A percentile compares a stretch with the other conserved stretches of the same genome.
Conservation (phyloP, 2,797 vertebrate species). For the Gymnothorax reevesii region DNA sequence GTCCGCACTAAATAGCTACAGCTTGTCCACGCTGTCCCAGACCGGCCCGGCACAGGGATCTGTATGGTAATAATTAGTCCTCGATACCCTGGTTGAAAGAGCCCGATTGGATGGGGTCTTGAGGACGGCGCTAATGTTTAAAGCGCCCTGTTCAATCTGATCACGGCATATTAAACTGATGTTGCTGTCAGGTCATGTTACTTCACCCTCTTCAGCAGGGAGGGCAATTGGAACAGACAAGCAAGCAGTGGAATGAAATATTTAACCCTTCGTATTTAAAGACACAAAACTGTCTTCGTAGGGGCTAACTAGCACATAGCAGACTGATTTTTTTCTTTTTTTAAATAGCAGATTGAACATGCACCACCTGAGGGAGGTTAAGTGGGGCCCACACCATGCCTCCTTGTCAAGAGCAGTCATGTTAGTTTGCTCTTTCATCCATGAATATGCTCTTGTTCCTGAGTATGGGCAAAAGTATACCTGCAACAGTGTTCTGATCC, state of each 20-base stretch:
- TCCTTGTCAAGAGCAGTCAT: background rate
- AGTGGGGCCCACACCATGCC: background rate
- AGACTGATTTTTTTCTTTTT: too few relatives aligned
- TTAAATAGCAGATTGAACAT: conserved; percentile 36
- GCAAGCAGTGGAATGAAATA: conserved; percentile 84
- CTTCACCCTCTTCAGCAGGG: conserved; percentile 77
- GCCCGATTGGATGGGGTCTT: background rate
- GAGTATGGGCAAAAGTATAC: background rate
- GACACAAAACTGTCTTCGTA: conserved; percentile 82
- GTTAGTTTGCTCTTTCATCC: conserved; percentile 4
- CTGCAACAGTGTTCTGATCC: background rate
- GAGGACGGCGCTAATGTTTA: conserved; percentile 77
- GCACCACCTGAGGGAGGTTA: background rate
- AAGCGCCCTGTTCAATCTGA: conserved; percentile 89
- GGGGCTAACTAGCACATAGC: conserved; percentile 64
- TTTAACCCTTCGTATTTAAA: conserved; percentile 86
- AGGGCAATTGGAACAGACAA: conserved; percentile 82
- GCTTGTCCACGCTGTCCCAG: background rate
- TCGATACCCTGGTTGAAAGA: background rate
- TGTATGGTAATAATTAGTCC: background rate
- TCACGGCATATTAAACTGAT: conserved; percentile 86
- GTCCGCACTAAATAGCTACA: background rate
- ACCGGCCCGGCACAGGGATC: background rate
- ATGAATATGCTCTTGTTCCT: background rate
- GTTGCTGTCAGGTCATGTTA: conserved; percentile 90